phyloP scores from a whole-genome alignment of 2,888 invertebrate species.

The Stratiomys singularior region DNA sequence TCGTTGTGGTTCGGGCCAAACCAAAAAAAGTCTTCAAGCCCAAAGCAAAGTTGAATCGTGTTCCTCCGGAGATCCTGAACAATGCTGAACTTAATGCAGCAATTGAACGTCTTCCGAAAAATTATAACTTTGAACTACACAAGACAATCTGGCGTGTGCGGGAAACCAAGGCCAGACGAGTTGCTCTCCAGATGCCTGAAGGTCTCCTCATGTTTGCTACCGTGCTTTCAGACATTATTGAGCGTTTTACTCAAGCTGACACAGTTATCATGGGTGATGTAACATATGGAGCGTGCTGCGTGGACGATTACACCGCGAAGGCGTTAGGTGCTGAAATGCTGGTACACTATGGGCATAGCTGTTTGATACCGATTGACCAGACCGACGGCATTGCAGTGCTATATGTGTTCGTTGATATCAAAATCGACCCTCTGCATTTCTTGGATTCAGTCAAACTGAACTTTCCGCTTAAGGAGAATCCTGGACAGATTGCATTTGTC shows the following conservation, averaged over 20 bases:
- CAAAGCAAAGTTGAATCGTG: conserved; percentile 78
- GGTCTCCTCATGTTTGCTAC: conserved; percentile 93
- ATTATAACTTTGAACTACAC: conserved; percentile 98
- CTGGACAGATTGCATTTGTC: conserved; percentile 82
- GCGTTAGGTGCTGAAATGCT: conserved; percentile 90
- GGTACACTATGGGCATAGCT: conserved; percentile 98
- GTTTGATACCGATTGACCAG: conserved; percentile 89
- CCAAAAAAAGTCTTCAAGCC: conserved; percentile 84
- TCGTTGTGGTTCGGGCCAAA: conserved; percentile 80
- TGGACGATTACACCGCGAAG: conserved; percentile 95
- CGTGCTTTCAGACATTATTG: conserved; percentile 91
- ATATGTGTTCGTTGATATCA: conserved; percentile 98
- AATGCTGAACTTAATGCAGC: conserved; percentile 79
- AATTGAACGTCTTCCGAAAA: conserved; percentile 81
- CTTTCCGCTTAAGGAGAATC: conserved; percentile 67
- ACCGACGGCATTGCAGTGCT: conserved; percentile 88
- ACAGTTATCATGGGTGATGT: conserved; percentile 98
- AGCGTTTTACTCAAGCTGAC: conserved; percentile 87
- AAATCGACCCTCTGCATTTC: conserved; percentile 93
- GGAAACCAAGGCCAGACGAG: conserved; percentile 83
- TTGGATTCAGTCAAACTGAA: conserved; percentile 86
- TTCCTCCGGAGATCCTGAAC: conserved; percentile 82
- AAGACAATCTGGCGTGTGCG: conserved; percentile 97
- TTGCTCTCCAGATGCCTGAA: conserved; percentile 97
- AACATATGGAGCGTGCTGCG: conserved; percentile 98